These are phyloP conservation scores for Agonopterix alstromeriana DNA, from an alignment of 2,888 invertebrate species.

Conservation along the genomic window DNA sequence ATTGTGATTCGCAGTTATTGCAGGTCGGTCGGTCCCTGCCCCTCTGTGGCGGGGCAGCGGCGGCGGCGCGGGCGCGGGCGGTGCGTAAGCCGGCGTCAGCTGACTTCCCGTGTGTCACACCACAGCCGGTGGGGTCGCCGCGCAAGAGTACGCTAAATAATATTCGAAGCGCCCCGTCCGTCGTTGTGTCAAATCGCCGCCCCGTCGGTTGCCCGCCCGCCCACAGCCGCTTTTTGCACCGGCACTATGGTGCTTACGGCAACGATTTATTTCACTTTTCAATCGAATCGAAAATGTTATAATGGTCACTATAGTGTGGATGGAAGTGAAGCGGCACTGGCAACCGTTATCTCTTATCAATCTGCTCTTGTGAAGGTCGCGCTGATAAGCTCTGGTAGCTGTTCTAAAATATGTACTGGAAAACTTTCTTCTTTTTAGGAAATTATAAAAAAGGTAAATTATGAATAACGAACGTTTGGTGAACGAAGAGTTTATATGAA, in stretches of 20 bases:
- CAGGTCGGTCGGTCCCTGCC: constrained; percentile 2
- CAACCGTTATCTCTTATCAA: constrained; percentile 70
- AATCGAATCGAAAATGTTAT: too few species aligned
- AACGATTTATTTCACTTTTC: too few species aligned
- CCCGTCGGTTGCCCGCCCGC: constrained; percentile 11
- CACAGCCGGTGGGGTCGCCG: too few species aligned
- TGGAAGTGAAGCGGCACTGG: constrained; percentile 7
- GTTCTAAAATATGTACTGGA: neutral
- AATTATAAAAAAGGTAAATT: neutral
- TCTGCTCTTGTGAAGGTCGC: constrained; percentile 69
- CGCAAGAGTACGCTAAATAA: constrained; percentile 44
- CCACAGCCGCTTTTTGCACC: constrained; percentile 8
- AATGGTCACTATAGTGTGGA: neutral
- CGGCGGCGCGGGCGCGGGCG: constrained; percentile 4
- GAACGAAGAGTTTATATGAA: too few species aligned
- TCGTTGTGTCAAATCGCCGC: constrained; percentile 10
- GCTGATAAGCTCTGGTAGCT: constrained; percentile 44
- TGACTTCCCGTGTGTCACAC: constrained; percentile 44
- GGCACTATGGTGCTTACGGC: neutral
- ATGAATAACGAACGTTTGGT: too few species aligned
- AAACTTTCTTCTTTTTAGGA: neutral
- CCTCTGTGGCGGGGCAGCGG: constrained; percentile 2
- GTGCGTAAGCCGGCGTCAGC: constrained; percentile 28
- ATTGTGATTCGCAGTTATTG: constrained; percentile 6
- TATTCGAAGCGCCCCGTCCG: constrained; percentile 16